Evolutionary conservation across 1,140 invertebrate genomes (phyloP), one percentile per base, ranked within the genome.

Genomic region (Rhizoglyphus robini): DNA sequence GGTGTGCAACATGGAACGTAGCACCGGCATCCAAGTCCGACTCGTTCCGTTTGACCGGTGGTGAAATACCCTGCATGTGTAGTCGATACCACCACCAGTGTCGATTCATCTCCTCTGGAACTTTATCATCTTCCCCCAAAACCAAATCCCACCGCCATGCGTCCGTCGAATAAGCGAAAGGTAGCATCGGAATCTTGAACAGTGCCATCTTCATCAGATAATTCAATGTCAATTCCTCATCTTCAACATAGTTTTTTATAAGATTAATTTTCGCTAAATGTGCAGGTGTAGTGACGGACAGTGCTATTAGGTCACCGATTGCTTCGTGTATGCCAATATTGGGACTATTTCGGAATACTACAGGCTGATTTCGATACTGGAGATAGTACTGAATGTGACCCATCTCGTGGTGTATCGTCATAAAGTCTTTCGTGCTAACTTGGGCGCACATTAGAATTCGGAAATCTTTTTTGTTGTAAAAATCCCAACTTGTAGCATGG

Each of bases 271-370:
- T 82, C 38, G 84, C 76, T 41, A 94, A 77, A 78, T 95, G 89
- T 72, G 84, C 84, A 0, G 84, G 82, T 0, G 88, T 88, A 32
- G 72, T 71, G 0, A 79, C 78, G 4, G 79, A 93, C 0, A 96
- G 76, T 0, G 88, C 86, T 4, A 96, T 81, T 0, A 90, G 85
- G 76, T 96, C 92, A 3, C 91, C 92, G 11, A 67, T 32, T 27
- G 91, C 92, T 78, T 96, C 92, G 72, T 96, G 91, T 73, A 96
- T 96, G 66, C 87, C 86, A 76, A 90, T 88, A 79, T 92, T 93
- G 0, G 90, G 90, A 31, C 88, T 88, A 41, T 82, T 81, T 66
- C 86, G 81, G 73, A 83, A 92, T 20, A 83, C 73, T 58, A 78
- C 76, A 0, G 87, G 87, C 70, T 83, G 83, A 73, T 88, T 73